Percentiles rank a stretch among this genome's conserved stretches.
These are phyloP conservation scores for Hemibagrus wyckioides DNA, from an alignment of 2,113 vertebrate genomes.

Conservation along the genomic window DNA sequence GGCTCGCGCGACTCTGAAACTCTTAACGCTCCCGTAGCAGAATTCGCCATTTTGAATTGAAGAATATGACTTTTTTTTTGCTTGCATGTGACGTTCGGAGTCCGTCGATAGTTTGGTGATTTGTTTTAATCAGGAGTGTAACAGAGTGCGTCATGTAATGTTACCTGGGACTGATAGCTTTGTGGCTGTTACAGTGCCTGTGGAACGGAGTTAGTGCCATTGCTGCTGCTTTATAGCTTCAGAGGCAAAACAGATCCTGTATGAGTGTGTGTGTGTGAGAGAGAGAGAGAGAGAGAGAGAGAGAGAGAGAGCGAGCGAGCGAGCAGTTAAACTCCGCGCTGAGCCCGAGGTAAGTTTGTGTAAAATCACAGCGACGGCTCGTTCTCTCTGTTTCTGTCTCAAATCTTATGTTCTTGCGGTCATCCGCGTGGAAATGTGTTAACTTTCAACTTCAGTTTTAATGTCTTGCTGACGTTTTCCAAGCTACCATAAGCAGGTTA, in stretches of 20 bases:
- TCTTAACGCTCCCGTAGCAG: slow-evolving; percentile 34
- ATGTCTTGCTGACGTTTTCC: background rate
- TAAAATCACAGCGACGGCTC: too few relatives aligned
- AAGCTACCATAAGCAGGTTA: background rate
- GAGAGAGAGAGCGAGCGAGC: background rate
- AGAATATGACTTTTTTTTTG: slow-evolving; percentile 74
- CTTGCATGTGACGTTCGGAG: slow-evolving; percentile 67
- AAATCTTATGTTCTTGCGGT: too few relatives aligned
- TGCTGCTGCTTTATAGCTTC: slow-evolving; percentile 21
- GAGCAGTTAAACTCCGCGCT: background rate
- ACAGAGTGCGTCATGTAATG: slow-evolving; percentile 13
- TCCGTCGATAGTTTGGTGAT: slow-evolving; percentile 27
- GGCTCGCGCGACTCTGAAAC: background rate
- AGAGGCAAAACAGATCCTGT: slow-evolving; percentile 28
- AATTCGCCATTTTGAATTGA: slow-evolving; percentile 80
- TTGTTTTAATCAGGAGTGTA: background rate
- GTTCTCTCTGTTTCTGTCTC: background rate
- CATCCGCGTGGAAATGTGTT: background rate
- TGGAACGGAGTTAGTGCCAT: background rate
- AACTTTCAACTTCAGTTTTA: background rate
- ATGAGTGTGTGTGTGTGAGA: background rate
- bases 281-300: background rate
- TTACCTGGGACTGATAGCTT: slow-evolving; percentile 21
- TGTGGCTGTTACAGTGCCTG: background rate
- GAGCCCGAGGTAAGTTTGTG: slow-evolving; percentile 37